A percentile compares a stretch with the other conserved stretches of the same genome.
phyloP scores from a whole-genome alignment of 2,888 invertebrate species.

The Pandemis cinnamomeana region DNA sequence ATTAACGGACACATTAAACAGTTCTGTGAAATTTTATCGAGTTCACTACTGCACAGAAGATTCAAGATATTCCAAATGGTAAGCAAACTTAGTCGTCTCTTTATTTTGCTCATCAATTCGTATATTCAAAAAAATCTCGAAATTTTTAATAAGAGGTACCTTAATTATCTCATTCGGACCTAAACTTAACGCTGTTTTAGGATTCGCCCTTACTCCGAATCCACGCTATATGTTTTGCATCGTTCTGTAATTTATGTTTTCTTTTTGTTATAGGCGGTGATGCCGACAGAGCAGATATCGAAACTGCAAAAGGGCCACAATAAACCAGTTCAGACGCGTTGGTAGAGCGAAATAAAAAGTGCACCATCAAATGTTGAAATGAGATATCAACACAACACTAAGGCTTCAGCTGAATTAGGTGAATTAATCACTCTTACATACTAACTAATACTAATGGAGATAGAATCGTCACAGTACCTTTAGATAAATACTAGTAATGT shows the following conservation, averaged over 20 bases:
- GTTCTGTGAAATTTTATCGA: slow-evolving; percentile 16
- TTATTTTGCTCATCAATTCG: background rate
- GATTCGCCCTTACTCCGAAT: too few species aligned
- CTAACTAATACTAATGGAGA: background rate
- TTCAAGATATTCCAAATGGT: slow-evolving; percentile 49
- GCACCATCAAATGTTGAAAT: background rate
- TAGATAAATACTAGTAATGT: background rate
- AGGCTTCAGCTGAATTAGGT: slow-evolving; percentile 9
- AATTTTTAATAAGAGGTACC: too few species aligned
- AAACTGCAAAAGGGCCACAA: background rate
- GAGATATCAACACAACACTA: background rate
- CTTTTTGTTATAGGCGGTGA: slow-evolving; percentile 21
- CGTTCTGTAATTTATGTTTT: slow-evolving; percentile 4
- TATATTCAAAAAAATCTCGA: background rate
- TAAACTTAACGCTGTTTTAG: too few species aligned
- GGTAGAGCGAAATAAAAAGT: background rate
- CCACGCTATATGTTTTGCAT: background rate
- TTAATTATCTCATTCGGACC: too few species aligned
- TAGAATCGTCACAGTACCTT: background rate
- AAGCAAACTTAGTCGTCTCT: slow-evolving; percentile 19
- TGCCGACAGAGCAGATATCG: background rate
- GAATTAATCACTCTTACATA: background rate
- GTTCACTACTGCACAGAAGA: slow-evolving; percentile 53
- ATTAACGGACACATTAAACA: slow-evolving; percentile 50
- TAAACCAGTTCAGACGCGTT: background rate